These are phyloP conservation scores for Gymnosoma rotundatum DNA, from an alignment of 2,888 invertebrate species.

Conservation along the genomic window DNA sequence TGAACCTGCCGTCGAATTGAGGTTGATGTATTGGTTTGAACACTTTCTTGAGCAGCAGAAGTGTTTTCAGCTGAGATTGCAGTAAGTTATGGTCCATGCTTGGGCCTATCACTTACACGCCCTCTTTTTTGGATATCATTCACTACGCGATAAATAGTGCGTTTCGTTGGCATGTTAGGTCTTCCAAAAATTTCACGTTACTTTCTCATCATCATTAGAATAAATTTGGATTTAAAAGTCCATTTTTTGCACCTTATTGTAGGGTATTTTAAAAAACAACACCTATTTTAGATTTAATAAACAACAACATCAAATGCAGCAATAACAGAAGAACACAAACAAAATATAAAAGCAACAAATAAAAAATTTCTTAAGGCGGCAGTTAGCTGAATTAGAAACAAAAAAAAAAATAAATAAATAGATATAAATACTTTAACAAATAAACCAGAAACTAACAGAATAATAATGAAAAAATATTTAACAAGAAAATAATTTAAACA, in stretches of 20 bases:
- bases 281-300: constrained; percentile 46
- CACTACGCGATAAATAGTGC: no score
- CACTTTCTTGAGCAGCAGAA: no score
- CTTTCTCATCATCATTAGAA: no score
- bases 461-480: constrained; percentile 73
- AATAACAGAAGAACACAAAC: neutral
- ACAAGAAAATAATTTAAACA: constrained; percentile 53
- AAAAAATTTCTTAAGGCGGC: constrained; percentile 68
- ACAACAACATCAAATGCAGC: constrained; percentile 34
- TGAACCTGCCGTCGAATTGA: no score
- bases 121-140: no score
- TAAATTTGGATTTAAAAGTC: neutral
- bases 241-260: constrained; percentile 1
- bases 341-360: constrained; percentile 50
- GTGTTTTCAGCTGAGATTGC: no score
- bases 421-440: constrained; percentile 65
- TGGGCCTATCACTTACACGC: no score
- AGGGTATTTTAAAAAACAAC: constrained; percentile 18
- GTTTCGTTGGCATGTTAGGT: no score
- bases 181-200: no score
- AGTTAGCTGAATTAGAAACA: constrained; percentile 63
- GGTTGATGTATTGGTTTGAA: no score
- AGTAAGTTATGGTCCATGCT: no score
- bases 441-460: constrained; percentile 72
- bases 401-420: constrained; percentile 33